Evolutionary conservation across 2,888 invertebrate genomes (phyloP).

Genomic region (Tenthredo notha): DNA sequence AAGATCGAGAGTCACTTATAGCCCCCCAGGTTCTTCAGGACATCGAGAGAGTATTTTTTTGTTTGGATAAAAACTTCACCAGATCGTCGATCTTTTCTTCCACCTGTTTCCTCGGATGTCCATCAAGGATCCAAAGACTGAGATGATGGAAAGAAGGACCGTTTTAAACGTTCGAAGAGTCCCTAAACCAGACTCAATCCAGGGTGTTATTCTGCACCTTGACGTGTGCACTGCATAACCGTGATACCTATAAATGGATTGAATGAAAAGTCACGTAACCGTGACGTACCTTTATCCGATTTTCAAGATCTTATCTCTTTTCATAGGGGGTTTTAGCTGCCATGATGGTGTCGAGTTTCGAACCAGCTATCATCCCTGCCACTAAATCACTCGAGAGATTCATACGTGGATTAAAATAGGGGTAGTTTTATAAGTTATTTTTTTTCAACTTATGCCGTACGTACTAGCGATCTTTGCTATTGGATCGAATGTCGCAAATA

Average conservation of each 20-base stretch:
- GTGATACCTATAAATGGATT: conserved; percentile 29
- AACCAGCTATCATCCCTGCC: background rate
- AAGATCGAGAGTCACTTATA: background rate
- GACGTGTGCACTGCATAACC: background rate
- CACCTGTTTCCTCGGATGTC: background rate
- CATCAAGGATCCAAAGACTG: background rate
- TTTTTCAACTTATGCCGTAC: background rate
- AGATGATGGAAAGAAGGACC: background rate
- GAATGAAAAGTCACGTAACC: conserved; percentile 36
- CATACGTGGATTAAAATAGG: background rate
- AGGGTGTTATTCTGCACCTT: background rate
- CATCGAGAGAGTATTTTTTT: background rate
- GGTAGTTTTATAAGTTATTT: background rate
- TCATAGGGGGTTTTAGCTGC: too few species aligned
- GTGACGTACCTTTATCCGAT: conserved; percentile 40
- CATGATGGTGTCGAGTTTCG: conserved; percentile 31
- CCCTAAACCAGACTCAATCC: background rate
- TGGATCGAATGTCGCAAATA: background rate
- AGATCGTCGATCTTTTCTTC: background rate
- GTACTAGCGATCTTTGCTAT: background rate
- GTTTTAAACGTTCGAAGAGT: background rate
- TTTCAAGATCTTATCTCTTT: conserved; percentile 8
- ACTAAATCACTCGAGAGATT: conserved; percentile 37
- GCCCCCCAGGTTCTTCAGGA: background rate
- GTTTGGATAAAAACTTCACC: too few species aligned